phyloP scores from a whole-genome alignment of 1,140 invertebrate genomes.

The Aphaenogaster rudis region DNA sequence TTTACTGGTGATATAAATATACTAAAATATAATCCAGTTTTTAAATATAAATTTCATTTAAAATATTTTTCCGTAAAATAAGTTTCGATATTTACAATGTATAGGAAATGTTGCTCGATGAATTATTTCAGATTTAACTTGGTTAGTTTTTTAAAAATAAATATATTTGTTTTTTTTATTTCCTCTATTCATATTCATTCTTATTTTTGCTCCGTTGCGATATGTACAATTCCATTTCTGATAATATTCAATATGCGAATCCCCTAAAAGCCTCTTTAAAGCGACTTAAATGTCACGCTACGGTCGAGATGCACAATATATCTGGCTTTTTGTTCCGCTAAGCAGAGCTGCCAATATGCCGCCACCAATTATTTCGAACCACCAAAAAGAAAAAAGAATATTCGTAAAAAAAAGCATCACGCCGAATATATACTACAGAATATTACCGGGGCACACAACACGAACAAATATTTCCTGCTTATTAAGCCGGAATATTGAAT shows the following conservation, averaged over 20 bases:
- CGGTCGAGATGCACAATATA: constrained; percentile 2
- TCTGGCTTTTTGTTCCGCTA: constrained; percentile 13
- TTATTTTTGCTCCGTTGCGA: background rate
- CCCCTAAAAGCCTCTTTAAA: background rate
- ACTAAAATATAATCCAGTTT: constrained; percentile 9
- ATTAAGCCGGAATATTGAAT: constrained; percentile 58
- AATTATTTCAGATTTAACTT: background rate
- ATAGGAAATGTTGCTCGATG: background rate
- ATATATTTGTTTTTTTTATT: background rate
- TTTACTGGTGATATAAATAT: background rate
- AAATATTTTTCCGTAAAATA: constrained; percentile 18
- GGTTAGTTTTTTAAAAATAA: background rate
- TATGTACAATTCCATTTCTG: constrained; percentile 43
- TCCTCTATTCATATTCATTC: background rate
- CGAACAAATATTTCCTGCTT: constrained; percentile 56
- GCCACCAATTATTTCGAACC: background rate
- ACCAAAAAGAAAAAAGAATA: constrained; percentile 4
- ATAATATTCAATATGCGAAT: constrained; percentile 38
- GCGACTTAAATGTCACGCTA: constrained; percentile 13
- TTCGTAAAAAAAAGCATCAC: background rate
- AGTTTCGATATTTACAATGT: background rate
- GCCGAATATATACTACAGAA: constrained; percentile 11
- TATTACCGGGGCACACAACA: constrained; percentile 26
- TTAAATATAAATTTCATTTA: constrained; percentile 24
- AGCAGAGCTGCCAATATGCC: constrained; percentile 18